Evolutionary conservation across 2,797 vertebrate species (phyloP), one percentile per base, ranked within the genome.

Genomic region (Saxicola maurus): DNA sequence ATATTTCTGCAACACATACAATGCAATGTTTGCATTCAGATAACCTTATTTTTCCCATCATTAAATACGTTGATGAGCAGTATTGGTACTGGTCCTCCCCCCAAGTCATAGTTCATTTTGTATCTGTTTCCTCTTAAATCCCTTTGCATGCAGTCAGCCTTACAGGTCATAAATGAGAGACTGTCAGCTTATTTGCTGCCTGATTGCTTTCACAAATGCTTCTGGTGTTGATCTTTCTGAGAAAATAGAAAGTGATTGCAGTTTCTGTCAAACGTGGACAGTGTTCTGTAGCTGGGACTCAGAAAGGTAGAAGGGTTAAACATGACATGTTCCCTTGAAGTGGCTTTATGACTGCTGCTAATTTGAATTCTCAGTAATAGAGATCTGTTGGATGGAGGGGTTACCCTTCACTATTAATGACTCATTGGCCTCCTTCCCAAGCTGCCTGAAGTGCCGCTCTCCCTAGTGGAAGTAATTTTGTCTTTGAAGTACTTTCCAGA

Each of bases 401-500:
- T 95, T 95, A 91, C 87, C 82, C 93, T 82, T 87, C 65, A 24
- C 84, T 95, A 87, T 92, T 96, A 96, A 96, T 95, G 95, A 96
- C 88, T 94, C 87, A 64, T 20, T 96, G 95, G 95, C 94, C 80
- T 91, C 78, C 60, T 95, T 97, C 94, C 95, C 93, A 93, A 96
- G 94, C 92, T 95, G 91, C 91, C 93, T 94, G 94, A 96, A 96
- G 94, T 94, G 89, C 92, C 64, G 94, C 90, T 96, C 91, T 94
- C 94, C 90, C 88, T 86, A 61, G 93, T 97, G 95, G 94, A 96
- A 94, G 94, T 94, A 94, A 93, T 94, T 95, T 84, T 94, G 76
- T 40, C 96, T 97, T 97, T 97, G 95, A 97, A 96, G 94, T 96
- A 71, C 93, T 95, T 96, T 96, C 94, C 94, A 96, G 93, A 92